Evolutionary conservation across 2,113 vertebrate genomes (phyloP).

Genomic region (Ameiurus melas): DNA sequence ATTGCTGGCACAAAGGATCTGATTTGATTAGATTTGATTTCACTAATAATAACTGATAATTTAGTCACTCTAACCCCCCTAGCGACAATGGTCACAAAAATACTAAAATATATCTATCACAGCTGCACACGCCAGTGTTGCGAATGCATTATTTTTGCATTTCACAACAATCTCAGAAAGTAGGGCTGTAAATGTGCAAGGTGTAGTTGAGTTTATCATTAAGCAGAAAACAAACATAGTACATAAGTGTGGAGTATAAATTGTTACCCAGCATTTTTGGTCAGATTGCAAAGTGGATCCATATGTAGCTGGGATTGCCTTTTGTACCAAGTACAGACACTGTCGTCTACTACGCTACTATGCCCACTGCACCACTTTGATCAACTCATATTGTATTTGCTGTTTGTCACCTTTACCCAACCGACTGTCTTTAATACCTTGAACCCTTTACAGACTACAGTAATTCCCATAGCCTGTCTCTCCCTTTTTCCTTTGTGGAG

Average conservation of each 20-base stretch:
- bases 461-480: background rate
- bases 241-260: background rate
- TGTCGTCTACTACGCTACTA: background rate
- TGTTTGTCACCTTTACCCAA: background rate
- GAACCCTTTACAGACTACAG: background rate
- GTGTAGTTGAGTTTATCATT: background rate
- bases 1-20: background rate
- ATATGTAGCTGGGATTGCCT: background rate
- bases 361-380: background rate
- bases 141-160: background rate
- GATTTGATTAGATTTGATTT: background rate
- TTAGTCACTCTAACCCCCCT: background rate
- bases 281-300: background rate
- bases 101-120: background rate
- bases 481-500: conserved; percentile 1
- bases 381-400: background rate
- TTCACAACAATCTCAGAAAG: background rate
- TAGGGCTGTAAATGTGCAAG: background rate
- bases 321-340: background rate
- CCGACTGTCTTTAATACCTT: background rate
- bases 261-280: background rate
- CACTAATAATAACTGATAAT: background rate
- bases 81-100: background rate
- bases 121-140: background rate
- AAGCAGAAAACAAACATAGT: conserved; percentile 15